A percentile compares a stretch with the other conserved stretches of the same genome.
Conservation (phyloP, 2,888 invertebrate species). For the Epirrhoe alternata region DNA sequence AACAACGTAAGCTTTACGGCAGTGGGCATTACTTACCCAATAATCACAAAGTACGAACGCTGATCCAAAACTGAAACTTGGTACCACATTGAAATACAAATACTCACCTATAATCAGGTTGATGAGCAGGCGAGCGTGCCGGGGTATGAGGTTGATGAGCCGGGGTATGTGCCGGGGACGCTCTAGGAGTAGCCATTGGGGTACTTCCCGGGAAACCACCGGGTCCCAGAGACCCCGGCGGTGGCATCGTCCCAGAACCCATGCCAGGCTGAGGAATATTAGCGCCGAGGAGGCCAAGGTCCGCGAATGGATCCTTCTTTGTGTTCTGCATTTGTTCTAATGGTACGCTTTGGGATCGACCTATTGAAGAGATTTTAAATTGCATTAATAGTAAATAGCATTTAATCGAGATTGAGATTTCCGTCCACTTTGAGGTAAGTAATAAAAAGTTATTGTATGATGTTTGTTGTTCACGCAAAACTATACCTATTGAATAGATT, state of each 20-base stretch:
- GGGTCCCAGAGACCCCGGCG: constrained; percentile 36
- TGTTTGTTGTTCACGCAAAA: too few species aligned
- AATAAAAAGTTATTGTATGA: too few species aligned
- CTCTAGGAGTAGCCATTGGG: constrained; percentile 60
- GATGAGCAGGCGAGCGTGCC: constrained; percentile 72
- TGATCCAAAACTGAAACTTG: too few species aligned
- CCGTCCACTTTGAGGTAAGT: too few species aligned
- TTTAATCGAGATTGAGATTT: too few species aligned
- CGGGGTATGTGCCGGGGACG: constrained; percentile 71
- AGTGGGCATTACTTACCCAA: too few species aligned
- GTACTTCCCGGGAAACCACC: constrained; percentile 41
- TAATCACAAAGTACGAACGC: too few species aligned
- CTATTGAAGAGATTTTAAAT: constrained; percentile 42
- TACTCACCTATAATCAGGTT: constrained; percentile 76
- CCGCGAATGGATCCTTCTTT: constrained; percentile 90
- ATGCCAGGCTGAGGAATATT: constrained; percentile 34
- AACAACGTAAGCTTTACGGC: too few species aligned
- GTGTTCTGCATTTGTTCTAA: constrained; percentile 77
- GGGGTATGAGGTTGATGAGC: constrained; percentile 65
- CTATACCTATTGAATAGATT: too few species aligned
- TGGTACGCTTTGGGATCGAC: constrained; percentile 69
- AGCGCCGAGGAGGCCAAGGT: constrained; percentile 83
- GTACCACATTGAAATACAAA: background rate
- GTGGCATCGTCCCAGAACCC: constrained; percentile 28
- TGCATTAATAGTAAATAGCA: too few species aligned